Conservation (phyloP, 2,797 vertebrate genomes). For the Hirundo rustica region DNA sequence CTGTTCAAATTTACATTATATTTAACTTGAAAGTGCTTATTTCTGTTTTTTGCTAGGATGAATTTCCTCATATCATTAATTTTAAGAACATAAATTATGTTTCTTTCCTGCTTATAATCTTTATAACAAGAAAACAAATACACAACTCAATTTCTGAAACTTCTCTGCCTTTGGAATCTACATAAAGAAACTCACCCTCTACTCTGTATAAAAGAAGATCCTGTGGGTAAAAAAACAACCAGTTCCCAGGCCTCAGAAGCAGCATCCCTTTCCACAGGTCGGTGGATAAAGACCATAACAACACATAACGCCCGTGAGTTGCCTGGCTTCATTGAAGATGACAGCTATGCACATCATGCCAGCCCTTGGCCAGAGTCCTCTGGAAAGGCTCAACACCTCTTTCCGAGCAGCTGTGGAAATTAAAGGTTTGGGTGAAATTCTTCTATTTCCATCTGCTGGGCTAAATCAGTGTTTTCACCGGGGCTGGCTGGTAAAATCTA, state of each 20-base stretch:
- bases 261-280: neutral
- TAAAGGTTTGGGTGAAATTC: neutral
- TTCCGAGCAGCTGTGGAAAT: neutral
- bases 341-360: neutral
- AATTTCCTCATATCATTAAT: neutral
- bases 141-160: neutral
- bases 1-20: neutral
- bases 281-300: neutral
- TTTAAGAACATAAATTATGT: neutral
- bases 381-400: accelerated
- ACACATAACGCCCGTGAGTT: accelerated
- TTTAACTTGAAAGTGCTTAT: neutral
- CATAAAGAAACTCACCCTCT: neutral
- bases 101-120: neutral
- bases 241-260: neutral
- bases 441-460: neutral
- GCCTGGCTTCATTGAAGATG: neutral
- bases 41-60: neutral
- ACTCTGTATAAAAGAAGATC: neutral
- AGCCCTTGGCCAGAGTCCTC: neutral
- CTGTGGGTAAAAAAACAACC: neutral
- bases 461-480: neutral
- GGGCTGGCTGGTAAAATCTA: neutral
- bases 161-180: neutral
- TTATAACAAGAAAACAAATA: neutral